Conservation (phyloP, 2,113 vertebrate species). For the Sapayoa aenigma region DNA sequence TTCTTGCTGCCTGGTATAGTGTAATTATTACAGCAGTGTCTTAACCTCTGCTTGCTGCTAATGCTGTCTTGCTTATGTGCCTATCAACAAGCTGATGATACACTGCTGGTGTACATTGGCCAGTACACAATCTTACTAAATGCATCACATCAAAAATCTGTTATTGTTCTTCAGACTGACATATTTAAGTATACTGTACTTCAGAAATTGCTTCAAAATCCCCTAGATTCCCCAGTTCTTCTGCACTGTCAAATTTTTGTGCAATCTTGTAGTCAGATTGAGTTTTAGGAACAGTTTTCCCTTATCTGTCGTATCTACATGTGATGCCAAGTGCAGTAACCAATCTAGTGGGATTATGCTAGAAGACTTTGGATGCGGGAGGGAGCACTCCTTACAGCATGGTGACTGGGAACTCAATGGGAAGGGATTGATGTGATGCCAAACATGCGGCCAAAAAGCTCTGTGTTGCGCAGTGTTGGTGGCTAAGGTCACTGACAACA, state of each 20-base stretch:
- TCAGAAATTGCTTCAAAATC: background rate
- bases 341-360: background rate
- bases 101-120: background rate
- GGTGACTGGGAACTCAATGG: background rate
- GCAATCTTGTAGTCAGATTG: background rate
- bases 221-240: background rate
- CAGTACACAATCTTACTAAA: background rate
- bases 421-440: accelerated
- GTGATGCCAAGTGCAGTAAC: background rate
- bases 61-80: background rate
- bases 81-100: background rate
- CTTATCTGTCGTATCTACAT: background rate
- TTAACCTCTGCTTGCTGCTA: background rate
- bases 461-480: accelerated
- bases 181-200: background rate
- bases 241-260: background rate
- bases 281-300: background rate
- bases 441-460: accelerated
- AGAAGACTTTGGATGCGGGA: background rate
- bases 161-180: background rate
- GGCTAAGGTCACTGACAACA: background rate
- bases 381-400: accelerated
- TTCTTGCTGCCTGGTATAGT: background rate
- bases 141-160: background rate
- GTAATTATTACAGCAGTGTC: background rate